Conservation (phyloP, 2,797 vertebrate species). For the Discoglossus pictus region DNA sequence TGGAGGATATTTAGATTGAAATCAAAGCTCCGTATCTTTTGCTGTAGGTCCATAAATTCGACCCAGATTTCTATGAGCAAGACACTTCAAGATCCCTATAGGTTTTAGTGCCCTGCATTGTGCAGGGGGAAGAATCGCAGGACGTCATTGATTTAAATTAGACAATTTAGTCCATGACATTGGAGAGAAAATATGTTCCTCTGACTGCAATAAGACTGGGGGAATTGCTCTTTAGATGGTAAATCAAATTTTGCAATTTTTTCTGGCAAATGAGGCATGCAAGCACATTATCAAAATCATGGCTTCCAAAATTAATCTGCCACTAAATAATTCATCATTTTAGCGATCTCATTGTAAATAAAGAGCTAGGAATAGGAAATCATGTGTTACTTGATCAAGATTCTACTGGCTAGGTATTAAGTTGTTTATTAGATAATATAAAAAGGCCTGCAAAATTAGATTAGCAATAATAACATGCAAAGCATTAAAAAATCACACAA, state of each 20-base stretch:
- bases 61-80: conserved; percentile 45
- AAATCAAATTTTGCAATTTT: conserved; percentile 51
- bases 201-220: conserved; percentile 35
- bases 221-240: conserved; percentile 48
- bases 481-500: too few relatives aligned
- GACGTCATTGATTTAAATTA: conserved; percentile 49
- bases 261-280: conserved; percentile 49
- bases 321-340: conserved; percentile 48
- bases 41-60: conserved; percentile 43
- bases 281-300: conserved; percentile 51
- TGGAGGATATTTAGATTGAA: conserved; percentile 37
- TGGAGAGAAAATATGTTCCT: conserved; percentile 41
- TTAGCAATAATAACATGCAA: too few relatives aligned
- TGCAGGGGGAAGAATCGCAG: conserved; percentile 12
- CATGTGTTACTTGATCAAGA: conserved; percentile 13
- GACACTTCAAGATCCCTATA: conserved; percentile 39
- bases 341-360: conserved; percentile 47
- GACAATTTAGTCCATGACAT: conserved; percentile 47
- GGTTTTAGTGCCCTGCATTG: conserved; percentile 38
- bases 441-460: too few relatives aligned
- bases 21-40: conserved; percentile 38
- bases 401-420: conserved; percentile 35
- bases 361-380: conserved; percentile 12
- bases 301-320: conserved; percentile 50
- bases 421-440: conserved; percentile 11